Base-by-base conservation (phyloP, 2,113 vertebrate genomes). In the Scomber colias region DNA sequence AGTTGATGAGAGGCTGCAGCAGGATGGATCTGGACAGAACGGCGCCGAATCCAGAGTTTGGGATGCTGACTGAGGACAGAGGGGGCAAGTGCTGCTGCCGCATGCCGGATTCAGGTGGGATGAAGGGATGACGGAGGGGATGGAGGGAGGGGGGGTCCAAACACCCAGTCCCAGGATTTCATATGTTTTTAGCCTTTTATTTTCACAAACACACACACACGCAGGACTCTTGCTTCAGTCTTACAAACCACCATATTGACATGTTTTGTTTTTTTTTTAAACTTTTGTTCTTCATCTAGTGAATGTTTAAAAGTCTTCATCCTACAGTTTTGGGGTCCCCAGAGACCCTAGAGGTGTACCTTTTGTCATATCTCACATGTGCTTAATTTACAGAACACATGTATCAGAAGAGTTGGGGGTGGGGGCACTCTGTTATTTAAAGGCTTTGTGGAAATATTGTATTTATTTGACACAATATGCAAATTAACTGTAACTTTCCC, bases 1-100 rank as follows among this genome's bases (percentile, higher is more conserved):
- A 85, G 79, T 86, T 90, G 88, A 49, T 79, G 54, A 1, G 60
- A 46, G 40, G 57, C 79, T 70, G 84, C 84, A 61, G 79, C 66
- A 59, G 46, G 53, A 19, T 0, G 56, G 75, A 67, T 48, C 74
- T 2, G 55, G 30, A 45, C 75, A 51, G 61, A 49, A 54, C 63
- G 24, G 3, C 70, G 45, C 73, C 6, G 71, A 56, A 57, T 61
- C 64, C 71, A 56, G 81, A 85, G 89, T 85, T 85, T 70, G 62
- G 66, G 80, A 68, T 59, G 75, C 83, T 17, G 75, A 21, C 63
- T 53, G 81, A 65, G 80, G 17, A 44, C 51, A 31, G 59, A 17
- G 66, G 69, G 57, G 40, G 59, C 51, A 72, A n/a, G n/a, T 6
- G 76, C 44, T 67, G 76, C 71, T 71, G 75, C 88, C 31, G 80